Percentiles rank a stretch among this genome's conserved stretches.
Conservation (phyloP, 1,140 invertebrate species). For the Pseudoatta argentina region DNA sequence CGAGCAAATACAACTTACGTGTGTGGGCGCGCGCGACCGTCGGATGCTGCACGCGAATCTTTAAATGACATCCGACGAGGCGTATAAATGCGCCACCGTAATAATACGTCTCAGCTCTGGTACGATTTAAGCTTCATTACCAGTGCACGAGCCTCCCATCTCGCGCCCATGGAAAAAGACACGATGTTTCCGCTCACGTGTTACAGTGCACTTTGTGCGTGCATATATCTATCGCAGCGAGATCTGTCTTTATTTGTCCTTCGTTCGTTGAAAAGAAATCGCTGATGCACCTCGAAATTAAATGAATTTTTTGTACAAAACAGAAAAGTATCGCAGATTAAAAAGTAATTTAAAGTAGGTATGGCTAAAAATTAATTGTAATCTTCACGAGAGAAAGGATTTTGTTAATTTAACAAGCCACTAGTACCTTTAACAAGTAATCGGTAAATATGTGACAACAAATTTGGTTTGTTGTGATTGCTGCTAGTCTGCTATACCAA, state of each 20-base stretch:
- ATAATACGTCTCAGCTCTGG: conserved; percentile 49
- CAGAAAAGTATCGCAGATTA: no score
- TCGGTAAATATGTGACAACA: no score
- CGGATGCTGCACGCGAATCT: conserved; percentile 53
- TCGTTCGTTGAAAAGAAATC: not conserved
- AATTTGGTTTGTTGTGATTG: no score
- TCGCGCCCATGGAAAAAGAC: conserved; percentile 35
- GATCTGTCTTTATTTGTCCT: conserved; percentile 10
- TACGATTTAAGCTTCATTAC: conserved; percentile 62
- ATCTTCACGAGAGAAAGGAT: no score
- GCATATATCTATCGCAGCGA: not conserved
- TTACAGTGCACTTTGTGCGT: conserved; percentile 13
- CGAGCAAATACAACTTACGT: not conserved
- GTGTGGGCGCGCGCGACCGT: conserved; percentile 2
- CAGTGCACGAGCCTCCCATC: not conserved
- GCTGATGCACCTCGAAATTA: not conserved
- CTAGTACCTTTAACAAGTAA: no score
- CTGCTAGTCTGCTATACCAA: no score
- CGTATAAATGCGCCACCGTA: conserved; percentile 47
- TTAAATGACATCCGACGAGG: conserved; percentile 35
- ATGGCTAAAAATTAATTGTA: no score
- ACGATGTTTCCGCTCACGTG: conserved; percentile 57
- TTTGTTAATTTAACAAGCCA: no score
- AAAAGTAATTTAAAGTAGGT: no score
- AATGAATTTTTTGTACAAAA: no score